Evolutionary conservation across 2,888 invertebrate species (phyloP).

Genomic region (Heteromyza rotundicornis): DNA sequence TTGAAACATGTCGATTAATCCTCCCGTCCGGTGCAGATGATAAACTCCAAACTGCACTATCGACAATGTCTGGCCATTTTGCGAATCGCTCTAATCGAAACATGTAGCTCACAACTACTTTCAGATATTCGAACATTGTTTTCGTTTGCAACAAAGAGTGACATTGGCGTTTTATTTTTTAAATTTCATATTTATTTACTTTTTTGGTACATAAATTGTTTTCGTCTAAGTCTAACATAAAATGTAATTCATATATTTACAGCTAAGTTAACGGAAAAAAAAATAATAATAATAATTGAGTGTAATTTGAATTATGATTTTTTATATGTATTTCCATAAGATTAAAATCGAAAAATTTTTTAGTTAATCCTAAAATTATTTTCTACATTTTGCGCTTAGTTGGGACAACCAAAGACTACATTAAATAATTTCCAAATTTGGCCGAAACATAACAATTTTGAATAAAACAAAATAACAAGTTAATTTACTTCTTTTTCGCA

Average conservation of each 20-base stretch:
- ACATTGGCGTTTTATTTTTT: constrained; percentile 32
- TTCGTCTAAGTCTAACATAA: constrained; percentile 26
- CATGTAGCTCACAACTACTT: no score
- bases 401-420: constrained; percentile 13
- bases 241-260: constrained; percentile 28
- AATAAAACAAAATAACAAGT: constrained; percentile 35
- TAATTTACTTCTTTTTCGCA: constrained; percentile 28
- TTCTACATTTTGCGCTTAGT: constrained; percentile 52
- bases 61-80: no score
- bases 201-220: constrained; percentile 58
- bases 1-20: no score
- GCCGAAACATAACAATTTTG: constrained; percentile 56
- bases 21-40: no score
- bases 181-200: constrained; percentile 55
- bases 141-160: not conserved
- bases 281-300: constrained; percentile 31
- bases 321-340: constrained; percentile 20
- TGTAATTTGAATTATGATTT: constrained; percentile 8
- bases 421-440: not conserved
- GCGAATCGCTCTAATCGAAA: no score
- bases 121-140: no score
- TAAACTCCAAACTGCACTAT: no score
- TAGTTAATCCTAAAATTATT: constrained; percentile 42
- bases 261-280: constrained; percentile 37
- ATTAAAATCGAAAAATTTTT: constrained; percentile 21